Conservation (phyloP, 2,113 vertebrate genomes). For the Platysternon megacephalum region DNA sequence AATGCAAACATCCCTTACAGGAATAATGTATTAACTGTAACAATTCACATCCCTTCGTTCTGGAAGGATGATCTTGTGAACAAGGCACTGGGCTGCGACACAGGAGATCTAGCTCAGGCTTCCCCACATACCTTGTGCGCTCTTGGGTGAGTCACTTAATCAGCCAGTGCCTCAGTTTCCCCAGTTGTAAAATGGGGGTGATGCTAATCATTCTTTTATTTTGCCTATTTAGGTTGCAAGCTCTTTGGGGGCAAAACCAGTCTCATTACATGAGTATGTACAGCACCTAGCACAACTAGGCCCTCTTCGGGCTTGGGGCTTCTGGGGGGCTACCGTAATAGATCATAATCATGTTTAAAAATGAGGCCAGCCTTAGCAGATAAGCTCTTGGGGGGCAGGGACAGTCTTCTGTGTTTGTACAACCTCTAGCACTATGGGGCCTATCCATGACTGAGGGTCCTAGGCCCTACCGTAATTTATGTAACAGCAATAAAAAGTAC, state of each 20-base stretch:
- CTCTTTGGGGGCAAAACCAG: neutral
- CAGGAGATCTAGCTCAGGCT: neutral
- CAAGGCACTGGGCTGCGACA: neutral
- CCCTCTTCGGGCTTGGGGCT: neutral
- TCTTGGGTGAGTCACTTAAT: neutral
- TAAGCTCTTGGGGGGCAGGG: neutral
- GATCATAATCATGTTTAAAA: neutral
- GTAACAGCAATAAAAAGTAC: neutral
- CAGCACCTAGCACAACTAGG: neutral
- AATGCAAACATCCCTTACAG: neutral
- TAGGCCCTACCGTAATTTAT: neutral
- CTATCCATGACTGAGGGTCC: neutral
- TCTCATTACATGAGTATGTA: neutral
- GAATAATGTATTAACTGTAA: neutral
- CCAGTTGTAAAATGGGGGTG: neutral
- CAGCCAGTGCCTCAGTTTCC: neutral
- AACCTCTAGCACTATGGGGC: no score
- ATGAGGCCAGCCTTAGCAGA: neutral
- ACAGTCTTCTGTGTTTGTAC: neutral
- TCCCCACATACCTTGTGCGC: neutral
- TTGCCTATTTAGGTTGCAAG: neutral
- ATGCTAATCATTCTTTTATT: neutral
- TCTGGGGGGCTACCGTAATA: neutral
- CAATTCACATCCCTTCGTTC: neutral
- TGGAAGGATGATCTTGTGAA: neutral